Evolutionary conservation across 2,888 invertebrate genomes (phyloP), one percentile per base, ranked within the genome.

Genomic region (Ernsta delagoae): DNA sequence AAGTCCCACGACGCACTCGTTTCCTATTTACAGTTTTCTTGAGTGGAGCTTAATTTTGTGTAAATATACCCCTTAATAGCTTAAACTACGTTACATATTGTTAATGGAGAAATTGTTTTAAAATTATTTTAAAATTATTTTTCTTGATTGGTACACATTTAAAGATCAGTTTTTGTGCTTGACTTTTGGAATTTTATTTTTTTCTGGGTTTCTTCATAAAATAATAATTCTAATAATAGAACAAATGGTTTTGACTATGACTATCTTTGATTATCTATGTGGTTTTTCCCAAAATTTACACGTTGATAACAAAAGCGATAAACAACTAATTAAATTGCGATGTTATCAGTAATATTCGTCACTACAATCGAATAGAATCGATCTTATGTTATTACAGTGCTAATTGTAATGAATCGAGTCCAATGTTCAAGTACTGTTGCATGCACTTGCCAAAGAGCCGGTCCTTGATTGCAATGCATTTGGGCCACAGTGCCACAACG

Each of bases 391-490:
- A 60, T n/a, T 45, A 43, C 43, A 41, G 36, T 36, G 54, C 59
- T 60, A 60, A 64, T 70, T 64, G 66, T 69, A 59, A 68, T 68
- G 57, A 63, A 69, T 63, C 73, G 59, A 69, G 65, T 65, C 41
- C 59, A 62, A 53, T 64, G 59, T 70, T 65, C 68, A 65, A 50
- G 73, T 73, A 63, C 63, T 63, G 68, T 48, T 68, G 68, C 61
- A 57, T 68, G 68, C 75, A 75, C 72, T 77, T 77, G 76, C 75
- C 75, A 75, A 78, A 75, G 76, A 78, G 75, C 74, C 72, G 75
- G 74, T 76, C 74, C 68, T 71, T 82, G 79, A 82, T 81, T 79
- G 79, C 77, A 73, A 75, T 73, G 75, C 71, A 74, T 77, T 74
- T 72, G 70, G 74, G 70, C 61, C 70, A 64, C 50, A 62, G 36